Evolutionary conservation across 1,140 invertebrate species (phyloP), one percentile per base, ranked within the genome.

Genomic region (Chironomus tepperi): DNA sequence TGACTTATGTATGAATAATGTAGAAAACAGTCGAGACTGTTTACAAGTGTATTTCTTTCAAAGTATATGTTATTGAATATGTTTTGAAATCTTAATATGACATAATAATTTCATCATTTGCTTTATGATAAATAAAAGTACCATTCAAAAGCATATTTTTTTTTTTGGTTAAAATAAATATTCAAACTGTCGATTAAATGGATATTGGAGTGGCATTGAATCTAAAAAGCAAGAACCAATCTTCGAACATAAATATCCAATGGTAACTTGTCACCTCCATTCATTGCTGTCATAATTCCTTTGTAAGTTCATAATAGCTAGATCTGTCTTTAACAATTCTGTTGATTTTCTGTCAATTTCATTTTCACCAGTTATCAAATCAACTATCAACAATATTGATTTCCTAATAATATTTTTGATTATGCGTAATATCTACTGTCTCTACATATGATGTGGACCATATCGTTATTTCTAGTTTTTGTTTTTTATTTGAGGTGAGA

Each of bases 181-280:
- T 42, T 84, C 82, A 73, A 89, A 84, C 7, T 82, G 81, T 76
- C 89, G 86, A 78, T 92, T 89, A 77, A 91, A 86, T 73, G 90
- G 90, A 83, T 85, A 91, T 42, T 88, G 89, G 78, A 90, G 84
- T 65, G 89, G 85, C 77, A 84, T 85, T 57, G 83, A 84, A 77
- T 90, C 88, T 1, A 85, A 73, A 43, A 83, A 77, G 9, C 81
- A 74, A 21, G 74, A 15, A 64, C 79, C 80, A 70, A 81, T 81
- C 77, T 19, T 76, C 76, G 43, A 76, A 81, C 75, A 86, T 83
- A n/a, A n/a, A n/a, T n/a, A 75, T 80, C 78, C 15, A 80, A 80
- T 7, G 79, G 79, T 75, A 83, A 83, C 43, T 82, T 74, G 18
- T 78, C 78, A 12, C 75, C 73, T 34, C 77, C 77, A 19, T 83